Conservation (phyloP, 2,113 vertebrate genomes). For the Illadopsis cleaveri region DNA sequence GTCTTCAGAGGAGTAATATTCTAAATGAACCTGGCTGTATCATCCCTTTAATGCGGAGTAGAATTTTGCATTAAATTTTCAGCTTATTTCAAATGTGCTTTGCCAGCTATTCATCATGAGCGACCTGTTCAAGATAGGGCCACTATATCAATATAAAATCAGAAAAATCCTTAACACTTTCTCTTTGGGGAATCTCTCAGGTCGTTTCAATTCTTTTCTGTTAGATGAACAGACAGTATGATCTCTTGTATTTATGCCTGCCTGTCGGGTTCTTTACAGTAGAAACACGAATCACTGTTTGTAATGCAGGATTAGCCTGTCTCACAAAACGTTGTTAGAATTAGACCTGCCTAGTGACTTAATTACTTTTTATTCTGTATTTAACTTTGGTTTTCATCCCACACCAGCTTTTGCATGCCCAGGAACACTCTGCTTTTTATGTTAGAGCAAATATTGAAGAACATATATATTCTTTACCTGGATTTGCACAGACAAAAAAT, state of each 20-base stretch:
- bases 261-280: not conserved
- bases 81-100: not conserved
- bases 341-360: not conserved
- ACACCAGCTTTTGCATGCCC: not conserved
- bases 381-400: conserved; percentile 13
- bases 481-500: not conserved
- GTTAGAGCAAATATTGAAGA: conserved; percentile 1
- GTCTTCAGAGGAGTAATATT: conserved; percentile 54
- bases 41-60: not conserved
- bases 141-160: conserved; percentile 2
- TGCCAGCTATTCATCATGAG: not conserved
- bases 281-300: conserved; percentile 10
- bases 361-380: not conserved
- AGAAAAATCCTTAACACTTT: not conserved
- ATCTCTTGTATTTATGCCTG: conserved; percentile 18
- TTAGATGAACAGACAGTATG: not conserved
- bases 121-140: not conserved
- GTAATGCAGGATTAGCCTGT: conserved; percentile 30
- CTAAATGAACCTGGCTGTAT: conserved; percentile 59
- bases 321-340: not conserved
- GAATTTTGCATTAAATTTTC: conserved; percentile 15
- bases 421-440: not conserved
- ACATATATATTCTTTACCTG: not conserved
- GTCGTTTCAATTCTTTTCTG: not conserved
- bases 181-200: not conserved